Base-by-base conservation (phyloP, 2,888 invertebrate species). In the Dendrolimus houi region DNA sequence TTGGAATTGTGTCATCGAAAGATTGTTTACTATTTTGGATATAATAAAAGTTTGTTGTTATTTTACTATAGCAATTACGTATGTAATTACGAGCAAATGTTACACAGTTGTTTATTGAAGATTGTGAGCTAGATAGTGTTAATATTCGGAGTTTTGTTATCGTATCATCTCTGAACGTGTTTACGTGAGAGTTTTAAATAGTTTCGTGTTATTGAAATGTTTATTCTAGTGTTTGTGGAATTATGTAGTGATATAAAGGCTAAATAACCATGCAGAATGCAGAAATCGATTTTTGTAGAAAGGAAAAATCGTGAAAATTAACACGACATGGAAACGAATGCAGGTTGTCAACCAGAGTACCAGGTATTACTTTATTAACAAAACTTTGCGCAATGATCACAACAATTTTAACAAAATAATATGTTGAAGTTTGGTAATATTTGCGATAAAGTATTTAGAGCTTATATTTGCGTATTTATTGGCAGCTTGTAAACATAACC, bases 21-120 rank as follows among this genome's bases (percentile, higher is more conserved):
- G 83, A 85, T 88, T 89, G 88, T 89, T 89, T 89, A 89, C 87
- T 85, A 88, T 83, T 87, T 85, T 79, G 70, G 79, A 79, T 77
- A 66, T 78, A 74, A 65, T 71, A 64, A 68, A 72, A 76, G 66
- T 72, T 66, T 70, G 65, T 67, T 65, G 58, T 68, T 63, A 63
- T 63, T 65, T 64, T 59, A 60, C 58, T 66, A 59, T 57, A 64
- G 9, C 66, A 64, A 58, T 67, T 69, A 67, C 65, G 69, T 70
- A 65, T 60, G 9, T 47, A 10, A 9, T 12, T 47, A 12, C 47
- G 12, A 47, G 47, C 47, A 10, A 47, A 9, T 47, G 47, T 47
- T 47, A 9, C 9, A 47, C 54, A 57, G 59, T 57, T 52, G 59
- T 62, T 56, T 62, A 61, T 59, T 62, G 58, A 40, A 54, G 58